Evolutionary conservation across 1,140 invertebrate species (phyloP).

Genomic region (Rhagoletis pomonella): DNA sequence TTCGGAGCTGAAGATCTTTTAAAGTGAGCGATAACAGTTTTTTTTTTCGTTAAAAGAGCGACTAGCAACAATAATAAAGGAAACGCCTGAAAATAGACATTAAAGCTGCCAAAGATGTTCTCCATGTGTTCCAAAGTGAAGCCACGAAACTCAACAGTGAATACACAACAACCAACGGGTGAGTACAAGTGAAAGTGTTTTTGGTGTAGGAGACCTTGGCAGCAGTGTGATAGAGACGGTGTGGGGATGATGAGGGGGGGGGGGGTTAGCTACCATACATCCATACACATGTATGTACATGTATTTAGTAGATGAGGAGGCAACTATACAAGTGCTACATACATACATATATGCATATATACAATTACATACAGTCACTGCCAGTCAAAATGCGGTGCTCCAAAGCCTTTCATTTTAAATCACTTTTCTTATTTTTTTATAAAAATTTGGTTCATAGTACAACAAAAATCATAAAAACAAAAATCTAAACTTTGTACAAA

Average conservation of each 20-base stretch:
- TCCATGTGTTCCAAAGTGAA: constrained; percentile 73
- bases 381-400: too few species aligned
- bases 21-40: not conserved
- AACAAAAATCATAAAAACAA: too few species aligned
- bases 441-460: too few species aligned
- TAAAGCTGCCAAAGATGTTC: constrained; percentile 63
- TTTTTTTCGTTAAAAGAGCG: not conserved
- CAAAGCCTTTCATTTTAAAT: too few species aligned
- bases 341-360: too few species aligned
- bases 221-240: not conserved
- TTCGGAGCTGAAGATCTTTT: constrained; percentile 16
- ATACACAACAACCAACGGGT: constrained; percentile 67
- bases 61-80: constrained; percentile 28
- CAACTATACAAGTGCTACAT: too few species aligned
- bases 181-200: constrained; percentile 59
- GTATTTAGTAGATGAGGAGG: not conserved
- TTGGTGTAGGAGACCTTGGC: constrained; percentile 30
- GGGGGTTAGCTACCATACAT: not conserved
- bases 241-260: not conserved
- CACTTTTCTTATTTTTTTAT: too few species aligned
- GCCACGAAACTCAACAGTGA: constrained; percentile 61
- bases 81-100: constrained; percentile 45
- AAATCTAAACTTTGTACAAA: too few species aligned
- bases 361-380: too few species aligned
- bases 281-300: not conserved